Conservation (phyloP, 2,113 vertebrate species). For the Chascanopsetta lugubris region DNA sequence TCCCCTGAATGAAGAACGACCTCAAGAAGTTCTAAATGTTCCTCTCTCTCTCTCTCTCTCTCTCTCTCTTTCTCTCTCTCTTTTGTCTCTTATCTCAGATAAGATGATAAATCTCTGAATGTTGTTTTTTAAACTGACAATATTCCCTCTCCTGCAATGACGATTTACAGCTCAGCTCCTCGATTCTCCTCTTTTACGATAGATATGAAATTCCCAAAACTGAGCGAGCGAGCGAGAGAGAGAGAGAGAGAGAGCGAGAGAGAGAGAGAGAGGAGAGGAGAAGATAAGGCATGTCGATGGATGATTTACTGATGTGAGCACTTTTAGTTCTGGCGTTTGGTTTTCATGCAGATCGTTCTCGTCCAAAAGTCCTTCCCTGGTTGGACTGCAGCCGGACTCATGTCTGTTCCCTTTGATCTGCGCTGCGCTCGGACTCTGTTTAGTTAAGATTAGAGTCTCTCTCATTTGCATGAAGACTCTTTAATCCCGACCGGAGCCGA, state of each 20-base stretch:
- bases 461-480: too few species aligned
- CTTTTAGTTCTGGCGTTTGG: constrained; percentile 48
- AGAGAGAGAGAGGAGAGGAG: background rate
- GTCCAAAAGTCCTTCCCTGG: background rate
- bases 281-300: constrained; percentile 1
- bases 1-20: constrained; percentile 12
- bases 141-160: constrained; percentile 41
- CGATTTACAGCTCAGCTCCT: constrained; percentile 12
- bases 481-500: too few species aligned
- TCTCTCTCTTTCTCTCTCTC: constrained; percentile 7
- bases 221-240: background rate
- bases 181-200: background rate
- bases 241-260: too few species aligned
- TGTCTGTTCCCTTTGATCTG: too few species aligned
- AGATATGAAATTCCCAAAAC: constrained; percentile 35
- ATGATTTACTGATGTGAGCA: constrained; percentile 41
- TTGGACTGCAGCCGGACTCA: too few species aligned
- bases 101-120: constrained; percentile 49
- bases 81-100: constrained; percentile 36
- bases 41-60: constrained; percentile 10
- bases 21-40: background rate
- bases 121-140: constrained; percentile 31
- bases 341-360: constrained; percentile 12
- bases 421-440: too few species aligned
- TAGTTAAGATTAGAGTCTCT: too few species aligned